A percentile compares a stretch with the other conserved stretches of the same genome.
phyloP scores from a whole-genome alignment of 2,797 vertebrate species.

The Chaenodraco wilsoni region DNA sequence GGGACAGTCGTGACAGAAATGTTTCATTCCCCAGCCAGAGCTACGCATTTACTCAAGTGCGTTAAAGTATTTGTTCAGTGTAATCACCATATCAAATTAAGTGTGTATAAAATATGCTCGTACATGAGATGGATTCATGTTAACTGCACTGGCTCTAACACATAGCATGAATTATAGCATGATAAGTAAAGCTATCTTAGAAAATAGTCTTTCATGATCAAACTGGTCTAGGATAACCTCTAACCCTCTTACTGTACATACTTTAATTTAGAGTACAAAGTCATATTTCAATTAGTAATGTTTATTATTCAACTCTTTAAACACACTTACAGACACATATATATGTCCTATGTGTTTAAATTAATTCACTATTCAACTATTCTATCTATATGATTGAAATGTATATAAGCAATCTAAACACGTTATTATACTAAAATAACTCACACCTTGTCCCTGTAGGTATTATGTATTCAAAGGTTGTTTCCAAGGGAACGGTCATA shows the following conservation, averaged over 20 bases:
- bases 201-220: background rate
- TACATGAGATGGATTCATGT: conserved; percentile 40
- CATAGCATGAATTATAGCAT: conserved; percentile 22
- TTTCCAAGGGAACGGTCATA: conserved; percentile 65
- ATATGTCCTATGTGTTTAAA: background rate
- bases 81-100: conserved; percentile 52
- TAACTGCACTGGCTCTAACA: background rate
- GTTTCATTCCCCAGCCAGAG: conserved; percentile 37
- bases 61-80: conserved; percentile 36
- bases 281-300: background rate
- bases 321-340: background rate
- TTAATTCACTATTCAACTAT: background rate
- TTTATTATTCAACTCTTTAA: background rate
- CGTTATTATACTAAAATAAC: background rate
- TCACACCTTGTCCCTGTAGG: conserved; percentile 23
- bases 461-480: conserved; percentile 62
- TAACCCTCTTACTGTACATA: background rate
- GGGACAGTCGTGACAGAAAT: conserved; percentile 34
- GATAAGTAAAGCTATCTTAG: background rate
- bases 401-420: background rate
- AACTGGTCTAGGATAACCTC: background rate
- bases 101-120: conserved; percentile 20
- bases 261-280: background rate
- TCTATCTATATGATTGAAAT: background rate
- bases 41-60: conserved; percentile 30